These are phyloP conservation scores for Bergia sp. DNA, from an alignment of 92 coral and sea anemone genomes.

Conservation along the genomic window DNA sequence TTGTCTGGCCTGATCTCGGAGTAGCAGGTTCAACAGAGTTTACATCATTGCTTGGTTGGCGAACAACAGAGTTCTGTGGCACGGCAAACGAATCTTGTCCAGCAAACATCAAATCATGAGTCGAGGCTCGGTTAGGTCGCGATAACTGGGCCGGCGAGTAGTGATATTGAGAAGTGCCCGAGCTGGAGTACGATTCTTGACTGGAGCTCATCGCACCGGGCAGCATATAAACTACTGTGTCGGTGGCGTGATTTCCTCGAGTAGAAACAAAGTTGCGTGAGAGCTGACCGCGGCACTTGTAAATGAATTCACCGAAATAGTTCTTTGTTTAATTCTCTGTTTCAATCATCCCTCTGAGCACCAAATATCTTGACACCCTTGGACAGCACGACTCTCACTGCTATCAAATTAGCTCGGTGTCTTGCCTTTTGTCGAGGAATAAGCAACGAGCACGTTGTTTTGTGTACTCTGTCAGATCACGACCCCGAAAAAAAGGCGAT, in stretches of 20 bases:
- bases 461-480: conserved; percentile 35
- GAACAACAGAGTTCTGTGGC: conserved; percentile 72
- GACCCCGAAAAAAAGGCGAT: conserved; percentile 49
- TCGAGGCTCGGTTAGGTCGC: conserved; percentile 81
- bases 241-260: conserved; percentile 63
- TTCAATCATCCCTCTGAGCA: conserved; percentile 70
- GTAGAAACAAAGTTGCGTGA: conserved; percentile 83
- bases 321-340: conserved; percentile 86
- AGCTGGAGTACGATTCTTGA: conserved; percentile 75
- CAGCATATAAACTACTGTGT: conserved; percentile 29
- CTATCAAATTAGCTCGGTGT: conserved; percentile 31
- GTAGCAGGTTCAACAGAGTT: conserved; percentile 68
- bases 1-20: conserved; percentile 56
- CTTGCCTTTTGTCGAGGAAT: conserved; percentile 16
- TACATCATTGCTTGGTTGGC: conserved; percentile 73
- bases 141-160: conserved; percentile 75
- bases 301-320: conserved; percentile 79
- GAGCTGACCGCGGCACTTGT: conserved; percentile 67
- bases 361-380: conserved; percentile 64
- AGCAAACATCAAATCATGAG: conserved; percentile 82
- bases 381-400: conserved; percentile 62
- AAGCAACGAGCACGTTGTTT: conserved; percentile 22
- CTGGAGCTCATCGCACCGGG: conserved; percentile 81
- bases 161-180: conserved; percentile 76
- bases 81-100: conserved; percentile 75